These are phyloP conservation scores for Anoplius nigerrimus DNA, from an alignment of 2,888 invertebrate genomes.

Conservation along the genomic window DNA sequence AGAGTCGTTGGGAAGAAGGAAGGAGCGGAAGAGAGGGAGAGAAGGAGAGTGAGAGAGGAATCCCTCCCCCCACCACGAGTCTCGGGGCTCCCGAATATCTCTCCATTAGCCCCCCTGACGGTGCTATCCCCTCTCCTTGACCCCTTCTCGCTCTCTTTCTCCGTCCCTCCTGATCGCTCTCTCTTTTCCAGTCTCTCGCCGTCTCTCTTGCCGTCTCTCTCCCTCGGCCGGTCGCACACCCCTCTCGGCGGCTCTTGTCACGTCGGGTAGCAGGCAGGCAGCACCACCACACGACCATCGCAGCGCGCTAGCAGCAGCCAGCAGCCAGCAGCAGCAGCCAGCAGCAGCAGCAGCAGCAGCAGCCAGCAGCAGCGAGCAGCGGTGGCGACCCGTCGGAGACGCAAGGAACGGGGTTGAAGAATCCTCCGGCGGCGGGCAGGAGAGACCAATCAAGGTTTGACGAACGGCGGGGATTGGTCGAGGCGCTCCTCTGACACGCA, in stretches of 20 bases:
- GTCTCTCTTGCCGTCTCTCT: constrained; percentile 43
- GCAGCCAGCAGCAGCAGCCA: constrained; percentile 22
- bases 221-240: constrained; percentile 52
- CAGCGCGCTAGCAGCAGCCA: constrained; percentile 39
- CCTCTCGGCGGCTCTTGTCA: constrained; percentile 69
- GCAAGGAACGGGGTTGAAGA: constrained; percentile 74
- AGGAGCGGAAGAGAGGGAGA: constrained; percentile 39
- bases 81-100: constrained; percentile 72
- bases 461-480: constrained; percentile 75
- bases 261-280: constrained; percentile 62
- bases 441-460: constrained; percentile 80
- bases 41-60: constrained; percentile 34
- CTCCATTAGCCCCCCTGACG: constrained; percentile 74
- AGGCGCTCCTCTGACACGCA: constrained; percentile 74
- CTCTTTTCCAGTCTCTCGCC: constrained; percentile 41
- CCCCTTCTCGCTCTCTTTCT: constrained; percentile 47
- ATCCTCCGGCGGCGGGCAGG: constrained; percentile 72
- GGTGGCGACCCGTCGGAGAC: constrained; percentile 56
- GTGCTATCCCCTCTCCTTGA: constrained; percentile 63
- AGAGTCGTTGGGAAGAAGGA: constrained; percentile 27
- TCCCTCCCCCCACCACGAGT: constrained; percentile 62
- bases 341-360: constrained; percentile 30
- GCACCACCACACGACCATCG: constrained; percentile 51
- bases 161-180: constrained; percentile 37
- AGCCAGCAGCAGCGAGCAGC: constrained; percentile 40